Conservation (phyloP, 2,797 vertebrate species). For the Lagorchestes hirsutus region DNA sequence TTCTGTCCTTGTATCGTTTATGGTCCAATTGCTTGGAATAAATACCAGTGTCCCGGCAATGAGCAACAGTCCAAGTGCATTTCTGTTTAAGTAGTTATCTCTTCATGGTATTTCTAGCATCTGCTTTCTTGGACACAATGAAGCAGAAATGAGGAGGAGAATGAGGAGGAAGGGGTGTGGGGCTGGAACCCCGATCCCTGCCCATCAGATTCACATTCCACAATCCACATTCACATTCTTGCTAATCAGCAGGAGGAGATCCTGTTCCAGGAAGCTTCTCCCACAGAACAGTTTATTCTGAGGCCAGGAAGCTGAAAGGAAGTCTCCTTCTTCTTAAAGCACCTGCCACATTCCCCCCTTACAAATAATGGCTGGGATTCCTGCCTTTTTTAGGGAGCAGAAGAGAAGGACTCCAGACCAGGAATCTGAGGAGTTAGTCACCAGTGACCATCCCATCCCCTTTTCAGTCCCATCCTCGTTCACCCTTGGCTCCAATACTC, state of each 20-base stretch:
- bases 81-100: background rate
- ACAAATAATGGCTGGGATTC: background rate
- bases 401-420: background rate
- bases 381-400: background rate
- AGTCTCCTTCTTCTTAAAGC: conserved; percentile 54
- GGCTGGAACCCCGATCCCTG: background rate
- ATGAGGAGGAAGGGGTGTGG: background rate
- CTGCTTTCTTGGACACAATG: conserved; percentile 39
- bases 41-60: background rate
- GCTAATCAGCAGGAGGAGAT: conserved; percentile 47
- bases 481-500: background rate
- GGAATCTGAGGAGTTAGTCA: background rate
- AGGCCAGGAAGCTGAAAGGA: background rate
- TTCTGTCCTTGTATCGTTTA: background rate
- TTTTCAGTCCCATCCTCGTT: background rate
- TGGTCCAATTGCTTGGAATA: background rate
- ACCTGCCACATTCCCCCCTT: background rate
- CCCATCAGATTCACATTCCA: conserved; percentile 10
- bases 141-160: background rate
- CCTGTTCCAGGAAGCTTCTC: conserved; percentile 54
- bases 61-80: rapidly evolving
- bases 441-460: background rate
- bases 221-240: conserved; percentile 32
- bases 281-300: conserved; percentile 48
- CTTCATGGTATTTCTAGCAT: conserved; percentile 3